Percentiles rank a stretch among this genome's conserved stretches.
phyloP scores from a whole-genome alignment of 2,888 invertebrate species.

The Psylliodes chrysocephalus region DNA sequence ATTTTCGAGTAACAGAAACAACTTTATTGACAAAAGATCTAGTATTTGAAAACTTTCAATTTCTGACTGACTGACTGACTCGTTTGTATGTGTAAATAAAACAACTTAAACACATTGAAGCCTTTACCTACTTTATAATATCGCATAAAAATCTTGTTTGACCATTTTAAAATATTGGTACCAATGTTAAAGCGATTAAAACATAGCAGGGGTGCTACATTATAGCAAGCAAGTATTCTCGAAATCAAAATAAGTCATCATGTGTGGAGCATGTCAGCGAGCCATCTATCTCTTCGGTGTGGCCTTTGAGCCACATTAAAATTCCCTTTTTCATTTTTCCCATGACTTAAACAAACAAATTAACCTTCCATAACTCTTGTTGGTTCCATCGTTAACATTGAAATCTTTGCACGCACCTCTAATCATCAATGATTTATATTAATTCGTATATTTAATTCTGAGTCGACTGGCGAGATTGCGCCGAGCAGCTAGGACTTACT shows the following conservation, averaged over 20 bases:
- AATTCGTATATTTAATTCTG: constrained; percentile 1
- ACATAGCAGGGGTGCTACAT: no score
- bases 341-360: constrained; percentile 61
- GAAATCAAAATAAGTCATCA: constrained; percentile 49
- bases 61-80: no score
- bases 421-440: constrained; percentile 56
- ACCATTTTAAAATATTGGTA: no score
- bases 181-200: no score
- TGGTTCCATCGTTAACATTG: constrained; percentile 50
- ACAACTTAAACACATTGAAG: no score
- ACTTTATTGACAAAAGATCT: no score
- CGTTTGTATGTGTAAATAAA: no score
- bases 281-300: constrained; percentile 54
- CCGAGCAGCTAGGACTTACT: no score
- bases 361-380: constrained; percentile 58
- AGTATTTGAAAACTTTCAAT: no score
- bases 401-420: constrained; percentile 40
- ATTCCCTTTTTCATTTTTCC: constrained; percentile 56
- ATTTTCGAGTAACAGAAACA: no score
- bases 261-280: constrained; percentile 51
- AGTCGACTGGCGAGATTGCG: not conserved
- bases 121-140: no score
- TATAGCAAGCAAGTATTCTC: constrained; percentile 29
- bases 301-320: constrained; percentile 52
- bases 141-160: no score